Evolutionary conservation across 2,797 vertebrate genomes (phyloP).

Genomic region (Holocentrus rufus): DNA sequence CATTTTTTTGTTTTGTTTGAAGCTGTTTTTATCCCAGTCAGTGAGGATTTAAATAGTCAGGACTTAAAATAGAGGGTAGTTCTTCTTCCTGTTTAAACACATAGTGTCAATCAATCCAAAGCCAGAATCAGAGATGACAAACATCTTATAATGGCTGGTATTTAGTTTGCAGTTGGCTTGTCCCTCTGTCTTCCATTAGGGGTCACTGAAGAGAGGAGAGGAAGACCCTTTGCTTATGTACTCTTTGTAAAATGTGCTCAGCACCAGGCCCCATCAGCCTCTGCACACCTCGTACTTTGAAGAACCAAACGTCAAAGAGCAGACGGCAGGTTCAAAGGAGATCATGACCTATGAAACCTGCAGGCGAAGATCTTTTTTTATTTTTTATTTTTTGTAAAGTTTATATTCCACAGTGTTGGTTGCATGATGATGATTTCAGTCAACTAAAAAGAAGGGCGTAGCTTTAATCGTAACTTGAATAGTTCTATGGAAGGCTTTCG

Average conservation of each 20-base stretch:
- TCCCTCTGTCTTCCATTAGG: conserved; percentile 56
- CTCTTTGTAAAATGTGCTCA: conserved; percentile 16
- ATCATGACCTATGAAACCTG: background rate
- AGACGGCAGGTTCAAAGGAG: background rate
- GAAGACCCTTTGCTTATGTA: background rate
- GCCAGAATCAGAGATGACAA: background rate
- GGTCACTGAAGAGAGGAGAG: conserved; percentile 58
- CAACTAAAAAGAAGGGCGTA: conserved; percentile 10
- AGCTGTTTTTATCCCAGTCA: conserved; percentile 15
- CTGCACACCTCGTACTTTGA: conserved; percentile 23
- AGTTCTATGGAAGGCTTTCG: conserved; percentile 43
- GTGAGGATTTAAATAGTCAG: background rate
- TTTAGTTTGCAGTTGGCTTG: conserved; percentile 7
- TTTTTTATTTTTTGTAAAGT: no score
- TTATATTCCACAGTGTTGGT: background rate
- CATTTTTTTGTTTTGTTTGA: conserved; percentile 6
- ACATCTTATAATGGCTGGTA: background rate
- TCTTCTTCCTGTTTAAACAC: background rate
- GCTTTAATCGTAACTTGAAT: conserved; percentile 13
- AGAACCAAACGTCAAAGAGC: conserved; percentile 9
- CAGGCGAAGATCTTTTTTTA: background rate
- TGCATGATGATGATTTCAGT: background rate
- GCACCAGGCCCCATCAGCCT: conserved; percentile 36
- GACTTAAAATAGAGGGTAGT: no score
- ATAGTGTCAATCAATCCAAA: background rate